Conservation (phyloP, 2,797 vertebrate genomes). For the Acanthurus lineatus region DNA sequence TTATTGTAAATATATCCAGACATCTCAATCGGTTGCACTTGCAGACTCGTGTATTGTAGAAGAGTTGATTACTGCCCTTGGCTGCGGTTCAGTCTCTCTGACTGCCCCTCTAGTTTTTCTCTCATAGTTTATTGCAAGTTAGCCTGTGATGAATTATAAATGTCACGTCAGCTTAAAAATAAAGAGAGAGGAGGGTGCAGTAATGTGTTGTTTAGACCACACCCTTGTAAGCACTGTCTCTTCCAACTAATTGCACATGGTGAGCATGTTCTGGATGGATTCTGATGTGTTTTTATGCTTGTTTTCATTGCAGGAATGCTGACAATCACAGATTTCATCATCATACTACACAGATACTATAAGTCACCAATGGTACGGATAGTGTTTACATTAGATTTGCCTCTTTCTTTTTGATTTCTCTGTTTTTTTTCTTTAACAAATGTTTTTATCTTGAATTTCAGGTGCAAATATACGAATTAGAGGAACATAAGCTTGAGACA, state of each 20-base stretch:
- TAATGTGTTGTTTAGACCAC: slow-evolving; percentile 56
- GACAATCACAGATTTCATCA: slow-evolving; percentile 99
- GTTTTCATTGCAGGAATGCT: slow-evolving; percentile 92
- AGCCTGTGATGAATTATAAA: slow-evolving; percentile 75
- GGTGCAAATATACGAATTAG: slow-evolving; percentile 99
- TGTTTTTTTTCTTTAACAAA: background rate
- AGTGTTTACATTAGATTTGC: background rate
- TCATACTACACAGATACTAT: slow-evolving; percentile 99
- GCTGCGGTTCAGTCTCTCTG: too few relatives aligned
- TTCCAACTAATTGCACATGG: slow-evolving; percentile 25
- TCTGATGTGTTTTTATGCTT: slow-evolving; percentile 22
- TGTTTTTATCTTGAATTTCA: slow-evolving; percentile 62
- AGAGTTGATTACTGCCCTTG: too few relatives aligned
- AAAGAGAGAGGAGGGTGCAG: slow-evolving; percentile 16
- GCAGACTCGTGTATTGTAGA: too few relatives aligned
- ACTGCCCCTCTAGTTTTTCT: too few relatives aligned
- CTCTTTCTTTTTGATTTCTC: background rate
- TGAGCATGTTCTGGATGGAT: slow-evolving; percentile 24
- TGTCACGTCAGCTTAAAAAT: slow-evolving; percentile 55
- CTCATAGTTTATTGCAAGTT: slow-evolving; percentile 49
- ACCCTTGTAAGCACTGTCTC: slow-evolving; percentile 42
- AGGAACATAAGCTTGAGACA: slow-evolving; percentile 99
- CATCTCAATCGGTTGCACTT: too few relatives aligned
- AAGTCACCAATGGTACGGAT: slow-evolving; percentile 95
- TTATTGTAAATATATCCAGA: too few relatives aligned